Percentiles rank a stretch among this genome's conserved stretches.
These are phyloP conservation scores for Sylvia atricapilla DNA, from an alignment of 2,113 vertebrate genomes.

Conservation along the genomic window DNA sequence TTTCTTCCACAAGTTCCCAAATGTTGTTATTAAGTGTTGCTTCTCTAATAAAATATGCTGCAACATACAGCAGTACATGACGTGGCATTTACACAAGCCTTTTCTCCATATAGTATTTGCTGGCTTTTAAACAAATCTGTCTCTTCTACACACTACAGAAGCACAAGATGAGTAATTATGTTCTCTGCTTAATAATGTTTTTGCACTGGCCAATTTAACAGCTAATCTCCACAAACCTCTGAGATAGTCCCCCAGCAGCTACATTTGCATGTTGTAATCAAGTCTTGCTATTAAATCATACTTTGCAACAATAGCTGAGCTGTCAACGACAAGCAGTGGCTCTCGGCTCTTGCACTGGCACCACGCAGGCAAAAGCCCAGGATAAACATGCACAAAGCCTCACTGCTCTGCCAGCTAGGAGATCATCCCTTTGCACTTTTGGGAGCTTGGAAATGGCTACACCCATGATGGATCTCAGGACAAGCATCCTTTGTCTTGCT, in stretches of 20 bases:
- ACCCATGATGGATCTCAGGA: neutral
- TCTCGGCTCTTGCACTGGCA: neutral
- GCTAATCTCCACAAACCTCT: conserved; percentile 63
- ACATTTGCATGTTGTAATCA: conserved; percentile 46
- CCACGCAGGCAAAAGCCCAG: neutral
- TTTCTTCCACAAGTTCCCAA: conserved; percentile 43
- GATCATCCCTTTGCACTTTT: neutral
- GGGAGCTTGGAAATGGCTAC: neutral
- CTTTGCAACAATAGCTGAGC: conserved; percentile 52
- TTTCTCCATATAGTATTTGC: neutral
- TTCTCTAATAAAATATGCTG: conserved; percentile 58
- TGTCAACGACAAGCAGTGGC: neutral
- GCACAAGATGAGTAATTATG: conserved; percentile 48
- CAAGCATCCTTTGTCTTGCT: neutral
- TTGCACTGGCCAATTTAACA: conserved; percentile 65
- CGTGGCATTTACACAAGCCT: conserved; percentile 35
- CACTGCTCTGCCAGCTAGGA: neutral
- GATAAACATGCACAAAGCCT: neutral
- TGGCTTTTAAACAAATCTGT: conserved; percentile 50
- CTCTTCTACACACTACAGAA: conserved; percentile 26
- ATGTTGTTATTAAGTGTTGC: conserved; percentile 44
- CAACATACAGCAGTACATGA: conserved; percentile 19
- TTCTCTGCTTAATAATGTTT: conserved; percentile 63
- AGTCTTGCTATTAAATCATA: conserved; percentile 64
- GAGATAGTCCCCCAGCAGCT: conserved; percentile 52